Conservation (phyloP, 2,797 vertebrate species). For the Macropodus opercularis region DNA sequence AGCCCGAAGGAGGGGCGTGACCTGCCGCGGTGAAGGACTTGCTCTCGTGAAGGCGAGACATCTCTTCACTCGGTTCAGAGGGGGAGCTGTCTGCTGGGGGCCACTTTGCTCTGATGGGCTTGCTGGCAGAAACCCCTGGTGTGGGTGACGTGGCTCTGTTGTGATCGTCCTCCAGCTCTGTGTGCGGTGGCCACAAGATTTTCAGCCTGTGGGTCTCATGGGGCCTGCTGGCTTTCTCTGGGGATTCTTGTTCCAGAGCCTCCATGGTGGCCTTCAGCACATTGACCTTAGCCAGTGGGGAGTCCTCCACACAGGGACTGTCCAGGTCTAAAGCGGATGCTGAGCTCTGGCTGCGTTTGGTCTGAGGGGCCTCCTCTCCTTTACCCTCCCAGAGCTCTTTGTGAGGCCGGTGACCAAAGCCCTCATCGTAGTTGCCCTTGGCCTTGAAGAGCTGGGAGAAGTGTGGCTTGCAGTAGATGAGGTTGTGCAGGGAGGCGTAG, state of each 20-base stretch:
- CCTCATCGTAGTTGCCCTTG: constrained; percentile 98
- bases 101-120: constrained; percentile 87
- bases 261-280: constrained; percentile 91
- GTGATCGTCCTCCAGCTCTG: constrained; percentile 65
- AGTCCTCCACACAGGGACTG: constrained; percentile 91
- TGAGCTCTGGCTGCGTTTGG: constrained; percentile 29
- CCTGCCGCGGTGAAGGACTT: no score
- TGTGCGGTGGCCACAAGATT: constrained; percentile 92
- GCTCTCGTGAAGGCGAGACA: no score
- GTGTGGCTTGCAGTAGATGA: constrained; percentile 96
- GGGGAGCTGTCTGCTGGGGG: constrained; percentile 87
- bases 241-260: constrained; percentile 77
- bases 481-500: constrained; percentile 91
- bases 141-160: constrained; percentile 69
- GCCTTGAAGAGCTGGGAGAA: constrained; percentile 97
- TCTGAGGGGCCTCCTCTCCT: constrained; percentile 63
- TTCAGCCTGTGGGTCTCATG: constrained; percentile 89
- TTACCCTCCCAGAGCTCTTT: constrained; percentile 92
- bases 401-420: constrained; percentile 94
- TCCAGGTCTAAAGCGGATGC: constrained; percentile 56
- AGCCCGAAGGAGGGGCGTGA: no score
- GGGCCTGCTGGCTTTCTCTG: constrained; percentile 81
- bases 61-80: constrained; percentile 90
- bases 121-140: constrained; percentile 79
- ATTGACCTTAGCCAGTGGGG: constrained; percentile 91